A percentile compares a stretch with the other conserved stretches of the same genome.
Conservation (phyloP, 2,113 vertebrate genomes). For the Pyxicephalus adspersus region DNA sequence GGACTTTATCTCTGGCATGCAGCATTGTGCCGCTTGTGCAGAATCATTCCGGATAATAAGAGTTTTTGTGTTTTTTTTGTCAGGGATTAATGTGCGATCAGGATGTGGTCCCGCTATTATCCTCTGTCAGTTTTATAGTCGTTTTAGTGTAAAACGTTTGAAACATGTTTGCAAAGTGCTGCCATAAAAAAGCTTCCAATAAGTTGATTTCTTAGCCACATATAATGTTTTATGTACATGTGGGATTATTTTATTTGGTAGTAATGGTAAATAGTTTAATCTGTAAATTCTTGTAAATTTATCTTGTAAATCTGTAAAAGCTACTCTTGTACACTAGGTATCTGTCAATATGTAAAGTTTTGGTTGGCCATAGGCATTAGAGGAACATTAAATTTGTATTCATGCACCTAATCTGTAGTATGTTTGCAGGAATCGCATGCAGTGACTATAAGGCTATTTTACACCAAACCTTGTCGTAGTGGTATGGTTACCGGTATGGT, state of each 20-base stretch:
- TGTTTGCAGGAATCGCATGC: no score
- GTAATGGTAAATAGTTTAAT: no score
- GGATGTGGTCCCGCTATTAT: not conserved
- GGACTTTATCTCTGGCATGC: conserved; percentile 21
- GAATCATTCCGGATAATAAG: conserved; percentile 27
- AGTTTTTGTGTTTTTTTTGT: not conserved
- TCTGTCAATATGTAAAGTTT: no score
- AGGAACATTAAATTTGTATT: no score
- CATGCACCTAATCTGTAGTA: no score
- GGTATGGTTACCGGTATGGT: no score
- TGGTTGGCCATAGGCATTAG: no score
- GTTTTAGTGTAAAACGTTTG: conserved; percentile 33
- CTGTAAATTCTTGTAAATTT: no score
- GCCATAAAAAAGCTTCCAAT: conserved; percentile 25
- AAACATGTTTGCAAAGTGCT: conserved; percentile 6
- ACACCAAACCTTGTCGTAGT: no score
- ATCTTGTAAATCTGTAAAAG: no score
- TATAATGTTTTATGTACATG: conserved; percentile 20
- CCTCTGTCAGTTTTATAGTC: conserved; percentile 40
- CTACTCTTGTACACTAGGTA: no score
- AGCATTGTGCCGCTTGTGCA: conserved; percentile 6
- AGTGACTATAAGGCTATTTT: no score
- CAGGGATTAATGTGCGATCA: conserved; percentile 20
- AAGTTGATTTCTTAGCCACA: not conserved
- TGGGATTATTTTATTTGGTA: not conserved